Evolutionary conservation across 2,888 invertebrate genomes (phyloP).

Genomic region (Phytoseiulus persimilis): DNA sequence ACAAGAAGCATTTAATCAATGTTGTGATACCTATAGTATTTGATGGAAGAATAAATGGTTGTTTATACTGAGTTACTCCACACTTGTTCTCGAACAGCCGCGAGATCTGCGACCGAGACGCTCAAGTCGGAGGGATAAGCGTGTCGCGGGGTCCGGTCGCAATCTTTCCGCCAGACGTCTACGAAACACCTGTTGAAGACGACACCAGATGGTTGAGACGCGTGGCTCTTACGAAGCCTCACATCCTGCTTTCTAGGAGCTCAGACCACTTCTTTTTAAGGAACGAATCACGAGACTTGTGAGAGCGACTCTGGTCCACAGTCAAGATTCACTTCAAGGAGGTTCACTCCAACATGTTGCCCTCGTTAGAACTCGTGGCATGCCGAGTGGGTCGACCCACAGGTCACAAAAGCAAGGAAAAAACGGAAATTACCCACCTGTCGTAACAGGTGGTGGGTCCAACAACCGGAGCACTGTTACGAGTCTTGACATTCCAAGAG

Average conservation of each 20-base stretch:
- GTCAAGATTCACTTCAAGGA: too few species aligned
- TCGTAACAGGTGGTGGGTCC: background rate
- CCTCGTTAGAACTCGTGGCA: background rate
- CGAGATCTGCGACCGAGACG: too few species aligned
- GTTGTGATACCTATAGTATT: background rate
- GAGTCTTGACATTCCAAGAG: background rate
- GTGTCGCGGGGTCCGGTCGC: background rate
- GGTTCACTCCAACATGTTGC: too few species aligned
- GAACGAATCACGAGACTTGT: too few species aligned
- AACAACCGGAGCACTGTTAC: background rate
- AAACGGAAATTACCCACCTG: background rate
- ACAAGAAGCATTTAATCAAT: background rate
- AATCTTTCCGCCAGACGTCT: background rate
- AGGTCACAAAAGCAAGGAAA: background rate
- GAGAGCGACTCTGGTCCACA: too few species aligned
- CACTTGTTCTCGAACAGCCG: too few species aligned
- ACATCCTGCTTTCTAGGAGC: background rate
- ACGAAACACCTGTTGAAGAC: background rate
- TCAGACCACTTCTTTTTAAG: background rate
- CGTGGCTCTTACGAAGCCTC: background rate
- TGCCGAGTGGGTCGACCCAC: background rate
- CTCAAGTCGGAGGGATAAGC: background rate
- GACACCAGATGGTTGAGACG: background rate
- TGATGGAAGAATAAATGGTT: background rate
- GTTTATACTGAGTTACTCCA: background rate